Conservation (phyloP, 2,888 invertebrate species). For the Gnatocerus cornutus region DNA sequence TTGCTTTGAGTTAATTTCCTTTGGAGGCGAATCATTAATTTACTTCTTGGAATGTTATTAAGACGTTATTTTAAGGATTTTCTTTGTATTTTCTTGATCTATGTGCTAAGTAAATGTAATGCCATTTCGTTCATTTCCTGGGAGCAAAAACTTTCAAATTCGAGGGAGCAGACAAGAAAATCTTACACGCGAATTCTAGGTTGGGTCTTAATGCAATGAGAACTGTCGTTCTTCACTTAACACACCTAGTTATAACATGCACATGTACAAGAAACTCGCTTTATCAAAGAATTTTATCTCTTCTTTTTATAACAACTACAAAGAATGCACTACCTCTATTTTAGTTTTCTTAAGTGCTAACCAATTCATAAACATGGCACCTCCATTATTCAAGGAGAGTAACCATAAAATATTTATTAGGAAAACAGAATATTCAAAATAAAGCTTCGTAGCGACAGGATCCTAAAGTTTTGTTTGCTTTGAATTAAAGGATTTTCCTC, state of each 20-base stretch:
- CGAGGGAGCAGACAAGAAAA: constrained; percentile 37
- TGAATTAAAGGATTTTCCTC: constrained; percentile 7
- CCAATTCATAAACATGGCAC: too few species aligned
- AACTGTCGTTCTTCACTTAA: constrained; percentile 29
- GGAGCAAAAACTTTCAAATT: constrained; percentile 39
- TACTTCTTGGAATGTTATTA: constrained; percentile 37
- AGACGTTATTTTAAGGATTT: constrained; percentile 34
- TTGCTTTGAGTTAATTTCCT: constrained; percentile 33
- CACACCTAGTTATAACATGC: constrained; percentile 46
- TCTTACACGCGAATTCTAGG: constrained; percentile 47
- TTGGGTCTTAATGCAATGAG: constrained; percentile 47
- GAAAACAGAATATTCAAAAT: neutral
- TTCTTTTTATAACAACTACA: too few species aligned
- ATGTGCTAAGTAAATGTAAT: constrained; percentile 42
- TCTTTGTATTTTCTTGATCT: constrained; percentile 21
- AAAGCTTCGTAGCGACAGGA: neutral
- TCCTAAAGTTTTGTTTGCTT: constrained; percentile 14
- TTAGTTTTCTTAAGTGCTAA: too few species aligned
- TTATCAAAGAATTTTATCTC: neutral
- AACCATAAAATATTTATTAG: constrained; percentile 12
- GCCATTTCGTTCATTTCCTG: constrained; percentile 39
- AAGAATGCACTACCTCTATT: neutral
- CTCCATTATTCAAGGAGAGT: neutral
- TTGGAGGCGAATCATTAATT: constrained; percentile 40
- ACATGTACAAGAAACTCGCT: constrained; percentile 21